Conservation (phyloP, 2,888 invertebrate species). For the Marronus borbonicus region DNA sequence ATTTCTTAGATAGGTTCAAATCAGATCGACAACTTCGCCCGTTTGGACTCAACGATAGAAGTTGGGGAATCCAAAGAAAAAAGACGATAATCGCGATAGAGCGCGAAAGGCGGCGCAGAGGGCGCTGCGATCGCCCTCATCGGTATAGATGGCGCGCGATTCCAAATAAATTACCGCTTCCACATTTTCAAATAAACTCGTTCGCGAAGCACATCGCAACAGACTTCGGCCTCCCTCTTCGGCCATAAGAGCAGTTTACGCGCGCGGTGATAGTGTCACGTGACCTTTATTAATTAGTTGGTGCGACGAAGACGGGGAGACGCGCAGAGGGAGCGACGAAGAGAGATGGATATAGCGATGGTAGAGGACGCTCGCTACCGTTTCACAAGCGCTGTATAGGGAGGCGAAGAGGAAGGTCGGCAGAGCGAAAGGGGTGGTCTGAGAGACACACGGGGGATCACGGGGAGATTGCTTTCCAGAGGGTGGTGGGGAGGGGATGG, state of each 20-base stretch:
- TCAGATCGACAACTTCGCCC: too few relatives aligned
- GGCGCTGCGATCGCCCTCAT: constrained; percentile 19
- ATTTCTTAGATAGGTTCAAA: too few relatives aligned
- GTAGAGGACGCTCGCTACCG: not conserved
- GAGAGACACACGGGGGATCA: constrained; percentile 57
- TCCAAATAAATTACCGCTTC: constrained; percentile 46
- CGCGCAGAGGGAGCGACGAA: not conserved
- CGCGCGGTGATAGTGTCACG: constrained; percentile 64
- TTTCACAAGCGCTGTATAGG: too few relatives aligned
- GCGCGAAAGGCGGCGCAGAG: constrained; percentile 1
- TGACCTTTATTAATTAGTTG: constrained; percentile 67
- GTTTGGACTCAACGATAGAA: too few relatives aligned
- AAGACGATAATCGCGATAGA: not conserved
- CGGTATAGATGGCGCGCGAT: constrained; percentile 20
- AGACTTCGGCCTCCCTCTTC: constrained; percentile 57
- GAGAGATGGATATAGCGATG: not conserved
- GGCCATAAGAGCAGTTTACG: constrained; percentile 64
- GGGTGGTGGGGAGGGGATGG: too few relatives aligned
- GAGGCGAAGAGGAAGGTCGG: too few relatives aligned
- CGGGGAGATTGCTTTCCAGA: constrained; percentile 54
- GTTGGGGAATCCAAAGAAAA: too few relatives aligned
- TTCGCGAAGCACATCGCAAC: constrained; percentile 47
- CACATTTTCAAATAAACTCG: constrained; percentile 50
- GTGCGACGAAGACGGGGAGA: constrained; percentile 59
- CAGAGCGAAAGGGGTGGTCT: not conserved